phyloP scores from a whole-genome alignment of 1,140 invertebrate species.

The Bicyclus anynana region DNA sequence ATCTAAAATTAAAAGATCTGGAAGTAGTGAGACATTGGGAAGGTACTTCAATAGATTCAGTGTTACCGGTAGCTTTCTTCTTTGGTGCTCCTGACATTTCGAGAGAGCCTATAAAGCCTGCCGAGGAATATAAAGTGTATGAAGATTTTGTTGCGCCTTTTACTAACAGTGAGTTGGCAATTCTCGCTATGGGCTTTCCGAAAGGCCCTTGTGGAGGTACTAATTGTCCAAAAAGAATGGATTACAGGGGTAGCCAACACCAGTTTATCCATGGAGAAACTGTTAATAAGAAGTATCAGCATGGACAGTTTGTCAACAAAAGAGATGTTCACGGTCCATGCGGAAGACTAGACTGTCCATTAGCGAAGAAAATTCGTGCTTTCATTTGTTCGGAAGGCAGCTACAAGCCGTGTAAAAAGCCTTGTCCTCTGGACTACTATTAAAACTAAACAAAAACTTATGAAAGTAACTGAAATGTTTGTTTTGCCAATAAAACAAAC shows the following conservation, averaged over 20 bases:
- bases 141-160: slow-evolving; percentile 64
- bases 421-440: slow-evolving; percentile 60
- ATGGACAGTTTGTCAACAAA: slow-evolving; percentile 65
- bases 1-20: slow-evolving; percentile 61
- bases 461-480: not conserved
- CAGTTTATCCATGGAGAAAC: slow-evolving; percentile 61
- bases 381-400: slow-evolving; percentile 58
- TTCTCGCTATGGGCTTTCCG: slow-evolving; percentile 68
- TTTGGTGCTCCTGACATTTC: slow-evolving; percentile 64
- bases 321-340: slow-evolving; percentile 67
- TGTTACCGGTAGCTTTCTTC: slow-evolving; percentile 60
- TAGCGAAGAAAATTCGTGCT: slow-evolving; percentile 61
- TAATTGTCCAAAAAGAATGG: slow-evolving; percentile 68
- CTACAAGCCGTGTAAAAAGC: slow-evolving; percentile 64
- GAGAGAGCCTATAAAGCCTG: slow-evolving; percentile 52
- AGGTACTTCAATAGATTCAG: slow-evolving; percentile 57
- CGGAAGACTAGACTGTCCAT: slow-evolving; percentile 63
- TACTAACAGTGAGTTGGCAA: slow-evolving; percentile 56
- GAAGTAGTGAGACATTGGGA: slow-evolving; percentile 69
- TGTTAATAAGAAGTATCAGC: slow-evolving; percentile 60
- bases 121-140: slow-evolving; percentile 45
- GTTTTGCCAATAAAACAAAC: slow-evolving; percentile 9
- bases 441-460: slow-evolving; percentile 21
- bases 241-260: slow-evolving; percentile 62
- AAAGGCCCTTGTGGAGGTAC: slow-evolving; percentile 70